Evolutionary conservation across 2,113 vertebrate genomes (phyloP), one percentile per base, ranked within the genome.

Genomic region (Procavia capensis): DNA sequence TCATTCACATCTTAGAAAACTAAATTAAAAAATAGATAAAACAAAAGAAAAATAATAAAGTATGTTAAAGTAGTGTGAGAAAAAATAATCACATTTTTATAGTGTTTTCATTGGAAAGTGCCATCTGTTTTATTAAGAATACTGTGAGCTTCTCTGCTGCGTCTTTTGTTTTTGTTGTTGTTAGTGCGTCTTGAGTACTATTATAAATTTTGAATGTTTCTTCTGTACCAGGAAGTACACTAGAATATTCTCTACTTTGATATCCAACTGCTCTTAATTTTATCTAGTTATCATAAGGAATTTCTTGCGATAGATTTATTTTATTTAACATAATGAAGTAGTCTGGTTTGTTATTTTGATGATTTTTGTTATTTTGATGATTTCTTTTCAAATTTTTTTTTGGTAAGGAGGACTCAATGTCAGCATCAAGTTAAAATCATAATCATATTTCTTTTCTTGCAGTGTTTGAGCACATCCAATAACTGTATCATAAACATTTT

Each of bases 401-500:
- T 89, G 17, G 41, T 92, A 88, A 97, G 45, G 81, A 97, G 82
- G n/a, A 72, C 34, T 94, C 95, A 78, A 80, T 97, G 96, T 95
- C 85, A 97, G 36, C 74, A 93, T 97, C 83, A 91, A 31, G 87
- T 90, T 93, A 43, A 86, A 93, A 85, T 43, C 74, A 83, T 84
- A 96, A 78, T 36, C 84, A 8, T 92, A 70, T 90, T 91, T 98
- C 83, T 34, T 80, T 88, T 97, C 89, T 63, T 93, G 8, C 24
- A 91, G 36, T 89, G 89, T 93, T 83, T 96, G 88, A 95, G 47
- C 36, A 81, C 87, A 85, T 89, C 78, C 94, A 93, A 92, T 97
- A 97, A 96, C 97, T 96, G 43, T 83, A 81, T 66, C 91, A 97
- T 90, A 93, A 97, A 98, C 92, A 88, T 96, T 94, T 96, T 98